Percentiles rank a stretch among this genome's conserved stretches.
Conservation (phyloP, 2,888 invertebrate genomes). For the Micropterix aruncella region DNA sequence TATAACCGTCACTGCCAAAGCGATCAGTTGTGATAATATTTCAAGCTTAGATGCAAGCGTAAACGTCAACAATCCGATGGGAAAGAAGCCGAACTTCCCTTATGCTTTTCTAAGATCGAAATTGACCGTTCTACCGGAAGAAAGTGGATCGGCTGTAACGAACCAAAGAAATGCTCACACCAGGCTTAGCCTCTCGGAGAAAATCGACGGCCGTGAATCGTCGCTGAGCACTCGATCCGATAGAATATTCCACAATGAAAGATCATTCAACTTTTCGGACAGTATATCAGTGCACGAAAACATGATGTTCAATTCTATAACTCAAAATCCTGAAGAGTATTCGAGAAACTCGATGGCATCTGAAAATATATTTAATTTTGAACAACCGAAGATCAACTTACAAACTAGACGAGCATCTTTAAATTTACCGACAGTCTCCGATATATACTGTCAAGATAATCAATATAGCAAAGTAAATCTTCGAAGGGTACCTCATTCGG, state of each 20-base stretch:
- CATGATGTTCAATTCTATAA: constrained; percentile 24
- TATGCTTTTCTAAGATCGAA: constrained; percentile 66
- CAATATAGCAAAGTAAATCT: constrained; percentile 28
- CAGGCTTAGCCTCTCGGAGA: constrained; percentile 38
- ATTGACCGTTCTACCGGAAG: constrained; percentile 63
- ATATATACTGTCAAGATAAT: constrained; percentile 18
- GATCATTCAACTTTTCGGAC: constrained; percentile 16
- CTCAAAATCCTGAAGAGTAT: not conserved
- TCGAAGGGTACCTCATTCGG: constrained; percentile 27
- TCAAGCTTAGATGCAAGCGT: constrained; percentile 38
- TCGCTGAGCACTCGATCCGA: constrained; percentile 43
- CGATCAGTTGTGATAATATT: constrained; percentile 59
- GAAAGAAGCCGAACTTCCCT: constrained; percentile 55
- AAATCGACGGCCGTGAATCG: constrained; percentile 29
- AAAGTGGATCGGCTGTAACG: constrained; percentile 40
- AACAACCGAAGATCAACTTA: not conserved
- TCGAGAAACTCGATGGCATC: not conserved
- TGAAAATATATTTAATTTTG: not conserved
- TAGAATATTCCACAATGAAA: constrained; percentile 40
- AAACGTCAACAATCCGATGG: constrained; percentile 26
- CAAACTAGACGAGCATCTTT: not conserved
- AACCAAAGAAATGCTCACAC: constrained; percentile 30
- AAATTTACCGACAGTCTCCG: not conserved
- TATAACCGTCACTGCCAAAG: constrained; percentile 39
- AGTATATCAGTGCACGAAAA: constrained; percentile 35